phyloP scores from a whole-genome alignment of 2,113 vertebrate species.

The Phaethornis superciliosus region DNA sequence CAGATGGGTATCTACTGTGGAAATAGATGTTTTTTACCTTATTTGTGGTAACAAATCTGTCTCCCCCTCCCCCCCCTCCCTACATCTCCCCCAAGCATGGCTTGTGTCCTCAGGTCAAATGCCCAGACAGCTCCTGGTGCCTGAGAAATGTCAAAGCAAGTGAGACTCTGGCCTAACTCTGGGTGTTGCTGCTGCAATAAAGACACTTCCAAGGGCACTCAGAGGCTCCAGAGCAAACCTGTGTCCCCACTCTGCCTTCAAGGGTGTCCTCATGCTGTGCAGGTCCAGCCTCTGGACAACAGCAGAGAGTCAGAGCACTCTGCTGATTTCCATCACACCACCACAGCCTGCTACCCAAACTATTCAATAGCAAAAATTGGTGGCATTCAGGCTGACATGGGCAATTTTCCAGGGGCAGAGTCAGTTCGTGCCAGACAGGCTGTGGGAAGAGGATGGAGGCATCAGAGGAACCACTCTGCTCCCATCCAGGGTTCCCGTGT shows the following conservation, averaged over 20 bases:
- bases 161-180: background rate
- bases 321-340: rapidly evolving
- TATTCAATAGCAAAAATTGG: background rate
- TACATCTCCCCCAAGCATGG: background rate
- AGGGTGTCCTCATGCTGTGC: background rate
- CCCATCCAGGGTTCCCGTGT: background rate
- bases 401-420: rapidly evolving
- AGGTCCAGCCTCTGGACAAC: background rate
- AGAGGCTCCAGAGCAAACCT: background rate
- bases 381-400: background rate
- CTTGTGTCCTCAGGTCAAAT: background rate
- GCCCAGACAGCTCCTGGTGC: background rate
- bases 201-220: background rate
- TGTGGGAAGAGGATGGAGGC: rapidly evolving
- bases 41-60: slow-evolving; percentile 44
- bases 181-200: background rate
- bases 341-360: background rate
- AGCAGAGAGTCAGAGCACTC: background rate
- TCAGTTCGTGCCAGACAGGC: rapidly evolving
- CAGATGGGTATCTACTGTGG: slow-evolving; percentile 36
- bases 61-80: background rate
- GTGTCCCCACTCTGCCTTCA: rapidly evolving
- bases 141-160: background rate
- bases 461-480: background rate
- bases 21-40: slow-evolving; percentile 15